Evolutionary conservation across 1,140 invertebrate species (phyloP).

Genomic region (Globodera rostochiensis): DNA sequence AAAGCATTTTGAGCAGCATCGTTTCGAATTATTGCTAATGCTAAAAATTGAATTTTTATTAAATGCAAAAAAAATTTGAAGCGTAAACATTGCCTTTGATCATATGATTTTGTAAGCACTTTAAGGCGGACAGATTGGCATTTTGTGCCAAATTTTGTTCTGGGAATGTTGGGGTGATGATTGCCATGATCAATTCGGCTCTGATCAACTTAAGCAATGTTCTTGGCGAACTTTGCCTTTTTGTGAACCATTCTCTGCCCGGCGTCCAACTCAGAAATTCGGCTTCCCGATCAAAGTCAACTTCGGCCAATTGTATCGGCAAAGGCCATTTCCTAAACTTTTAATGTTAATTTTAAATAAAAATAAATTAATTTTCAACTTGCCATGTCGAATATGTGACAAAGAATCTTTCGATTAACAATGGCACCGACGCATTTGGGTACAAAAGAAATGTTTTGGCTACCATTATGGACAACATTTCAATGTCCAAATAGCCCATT

Average conservation of each 20-base stretch:
- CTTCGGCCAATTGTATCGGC: background rate
- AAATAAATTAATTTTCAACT: background rate
- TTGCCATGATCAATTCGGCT: background rate
- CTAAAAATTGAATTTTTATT: constrained; percentile 10
- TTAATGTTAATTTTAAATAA: too few relatives aligned
- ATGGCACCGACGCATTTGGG: constrained; percentile 9
- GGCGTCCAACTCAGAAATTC: constrained; percentile 2
- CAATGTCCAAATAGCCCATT: constrained; percentile 12
- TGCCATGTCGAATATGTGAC: constrained; percentile 19
- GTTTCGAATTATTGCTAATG: background rate
- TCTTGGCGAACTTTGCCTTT: background rate
- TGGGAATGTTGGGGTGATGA: constrained; percentile 10
- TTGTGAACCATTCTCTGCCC: background rate
- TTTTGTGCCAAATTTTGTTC: constrained; percentile 13
- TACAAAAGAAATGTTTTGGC: constrained; percentile 12
- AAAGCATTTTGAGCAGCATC: background rate
- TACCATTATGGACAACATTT: constrained; percentile 10
- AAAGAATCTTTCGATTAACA: constrained; percentile 22
- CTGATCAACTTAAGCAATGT: background rate
- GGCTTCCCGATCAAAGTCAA: background rate
- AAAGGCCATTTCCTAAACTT: background rate
- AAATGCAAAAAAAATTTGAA: background rate
- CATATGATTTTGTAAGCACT: constrained; percentile 10
- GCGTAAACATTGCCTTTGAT: background rate
- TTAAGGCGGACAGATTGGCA: constrained; percentile 1